phyloP scores from a whole-genome alignment of 2,113 vertebrate species.

The Otus sunia region DNA sequence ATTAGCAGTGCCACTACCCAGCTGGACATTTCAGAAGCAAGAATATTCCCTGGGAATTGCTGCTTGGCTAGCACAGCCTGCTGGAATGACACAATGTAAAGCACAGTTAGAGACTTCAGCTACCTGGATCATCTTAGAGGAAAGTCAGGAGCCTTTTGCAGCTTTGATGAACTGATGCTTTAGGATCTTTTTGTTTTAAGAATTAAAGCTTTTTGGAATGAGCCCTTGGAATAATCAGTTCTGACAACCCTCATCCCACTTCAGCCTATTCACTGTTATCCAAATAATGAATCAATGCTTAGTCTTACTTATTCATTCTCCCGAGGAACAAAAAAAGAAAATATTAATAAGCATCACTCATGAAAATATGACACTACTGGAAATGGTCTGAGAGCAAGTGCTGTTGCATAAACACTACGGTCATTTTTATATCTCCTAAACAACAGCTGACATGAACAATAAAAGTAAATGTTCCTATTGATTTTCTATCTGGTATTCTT shows the following conservation, averaged over 20 bases:
- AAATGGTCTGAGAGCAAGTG: not conserved
- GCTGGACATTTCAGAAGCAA: not conserved
- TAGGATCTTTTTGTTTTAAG: not conserved
- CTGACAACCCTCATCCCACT: not conserved
- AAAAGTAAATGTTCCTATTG: slow-evolving; percentile 25
- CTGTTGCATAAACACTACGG: not conserved
- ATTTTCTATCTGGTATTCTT: slow-evolving; percentile 8
- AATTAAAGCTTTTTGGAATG: not conserved
- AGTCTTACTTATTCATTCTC: not conserved
- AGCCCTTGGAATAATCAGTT: not conserved
- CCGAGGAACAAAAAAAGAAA: not conserved
- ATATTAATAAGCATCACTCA: not conserved
- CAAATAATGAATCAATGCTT: not conserved
- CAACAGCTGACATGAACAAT: not conserved
- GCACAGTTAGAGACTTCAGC: not conserved
- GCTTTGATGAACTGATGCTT: not conserved
- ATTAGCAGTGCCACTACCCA: not conserved
- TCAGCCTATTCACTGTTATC: not conserved
- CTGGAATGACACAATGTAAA: not conserved
- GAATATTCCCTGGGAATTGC: not conserved
- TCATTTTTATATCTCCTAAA: slow-evolving; percentile 25
- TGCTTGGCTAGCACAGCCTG: not conserved
- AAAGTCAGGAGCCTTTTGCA: not conserved
- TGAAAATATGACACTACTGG: not conserved
- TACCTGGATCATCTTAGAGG: not conserved